Base-by-base conservation (phyloP, 2,888 invertebrate species). In the Eilema griseolum region DNA sequence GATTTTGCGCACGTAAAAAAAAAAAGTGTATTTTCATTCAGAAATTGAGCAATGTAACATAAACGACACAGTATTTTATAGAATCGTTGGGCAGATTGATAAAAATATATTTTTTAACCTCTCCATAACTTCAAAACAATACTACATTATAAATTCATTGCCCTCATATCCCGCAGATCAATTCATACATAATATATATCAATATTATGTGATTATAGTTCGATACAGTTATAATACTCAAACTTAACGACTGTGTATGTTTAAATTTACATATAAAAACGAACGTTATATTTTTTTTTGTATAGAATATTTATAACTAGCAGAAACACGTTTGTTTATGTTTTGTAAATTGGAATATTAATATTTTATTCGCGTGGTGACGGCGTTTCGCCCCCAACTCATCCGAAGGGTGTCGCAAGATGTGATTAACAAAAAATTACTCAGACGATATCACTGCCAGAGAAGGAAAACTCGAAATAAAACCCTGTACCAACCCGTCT, bases 181-280 rank as follows among this genome's bases (percentile, higher is more conserved):
- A 16, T 41, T 41, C 11, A 26, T 41, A 26, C 14, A 26, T 52
- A 31, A 46, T 56, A 63, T 56, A 63, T 31, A 64, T 31, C 3
- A 61, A 52, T 52, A 20, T n/a, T 52, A 64, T 31, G 7, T 28
- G 28, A 28, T 52, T 64, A 61, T 37, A 37, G 28, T 28, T n/a
- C 10, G 12, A 12, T n/a, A 20, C 33, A 31, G 31, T 37, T 61
- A 46, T 31, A 46, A 64, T 52, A 20, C 16, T 4, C 8, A 28
- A n/a, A 46, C 33, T 24, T 41, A 16, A 63, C 41, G 46, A 46
- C 37, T 46, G 26, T 23, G n/a, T 20, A n/a, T 28, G 28, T n/a
- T 64, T 56, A 63, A 26, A 46, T 46, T 64, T 37, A 61, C 61
- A 61, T 61, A 37, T 61, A 20, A 61, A 61, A 33, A 31, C 57